These are phyloP conservation scores for Bubalus kerabau DNA, from an alignment of 2,113 vertebrate species.

Conservation along the genomic window DNA sequence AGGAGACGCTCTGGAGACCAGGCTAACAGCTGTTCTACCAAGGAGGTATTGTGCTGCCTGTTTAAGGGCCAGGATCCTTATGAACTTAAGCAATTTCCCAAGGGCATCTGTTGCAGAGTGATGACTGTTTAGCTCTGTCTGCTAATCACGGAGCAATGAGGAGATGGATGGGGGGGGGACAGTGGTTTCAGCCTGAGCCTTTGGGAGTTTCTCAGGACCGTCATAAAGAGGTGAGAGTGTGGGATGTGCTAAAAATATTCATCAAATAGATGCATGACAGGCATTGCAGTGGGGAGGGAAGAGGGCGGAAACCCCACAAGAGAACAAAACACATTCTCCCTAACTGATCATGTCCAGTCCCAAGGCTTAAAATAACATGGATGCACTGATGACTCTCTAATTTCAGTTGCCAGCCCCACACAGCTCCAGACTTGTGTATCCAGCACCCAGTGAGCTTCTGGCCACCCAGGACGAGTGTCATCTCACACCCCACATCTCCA, in stretches of 20 bases:
- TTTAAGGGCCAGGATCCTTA: not conserved
- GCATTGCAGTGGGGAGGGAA: rapidly evolving
- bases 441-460: not conserved
- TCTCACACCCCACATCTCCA: not conserved
- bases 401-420: not conserved
- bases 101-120: not conserved
- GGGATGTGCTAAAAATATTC: not conserved
- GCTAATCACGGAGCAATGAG: not conserved
- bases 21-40: not conserved
- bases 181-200: not conserved
- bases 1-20: not conserved
- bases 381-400: not conserved
- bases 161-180: not conserved
- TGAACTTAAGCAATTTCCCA: not conserved
- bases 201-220: not conserved
- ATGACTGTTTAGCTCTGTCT: not conserved
- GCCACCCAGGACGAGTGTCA: not conserved
- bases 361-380: not conserved
- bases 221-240: not conserved
- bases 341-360: rapidly evolving
- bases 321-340: not conserved
- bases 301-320: not conserved
- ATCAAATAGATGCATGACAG: not conserved
- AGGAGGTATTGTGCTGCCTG: not conserved
- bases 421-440: not conserved